phyloP scores from a whole-genome alignment of 2,797 vertebrate species.

The Botia almorhae region DNA sequence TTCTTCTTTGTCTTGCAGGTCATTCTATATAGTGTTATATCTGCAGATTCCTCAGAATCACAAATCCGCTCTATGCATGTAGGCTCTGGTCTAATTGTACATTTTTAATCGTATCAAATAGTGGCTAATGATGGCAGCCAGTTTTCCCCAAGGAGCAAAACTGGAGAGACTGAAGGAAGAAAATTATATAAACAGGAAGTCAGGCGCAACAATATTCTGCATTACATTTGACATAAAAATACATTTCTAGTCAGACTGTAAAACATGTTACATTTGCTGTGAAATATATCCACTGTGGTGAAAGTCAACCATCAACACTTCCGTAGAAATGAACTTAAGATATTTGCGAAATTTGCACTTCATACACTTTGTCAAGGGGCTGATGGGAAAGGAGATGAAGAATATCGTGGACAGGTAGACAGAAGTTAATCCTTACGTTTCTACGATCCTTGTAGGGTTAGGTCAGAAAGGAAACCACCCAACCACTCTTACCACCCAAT shows the following conservation, averaged over 20 bases:
- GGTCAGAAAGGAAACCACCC: too few species aligned
- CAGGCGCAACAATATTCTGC: conserved; percentile 43
- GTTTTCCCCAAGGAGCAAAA: conserved; percentile 58
- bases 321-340: too few species aligned
- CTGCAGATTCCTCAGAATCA: too few species aligned
- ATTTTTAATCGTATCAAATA: conserved; percentile 70
- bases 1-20: too few species aligned
- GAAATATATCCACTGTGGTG: neutral
- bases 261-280: neutral
- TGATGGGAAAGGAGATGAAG: conserved; percentile 49
- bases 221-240: neutral
- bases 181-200: conserved; percentile 14
- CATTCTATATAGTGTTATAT: too few species aligned
- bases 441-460: neutral
- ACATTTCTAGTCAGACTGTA: neutral
- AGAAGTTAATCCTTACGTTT: conserved; percentile 40
- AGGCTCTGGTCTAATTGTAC: conserved; percentile 63
- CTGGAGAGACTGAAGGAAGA: neutral
- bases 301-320: too few species aligned
- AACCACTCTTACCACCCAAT: too few species aligned
- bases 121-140: conserved; percentile 56
- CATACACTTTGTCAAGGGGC: neutral
- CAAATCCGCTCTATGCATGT: too few species aligned
- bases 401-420: conserved; percentile 47
- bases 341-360: too few species aligned